Base-by-base conservation (phyloP, 2,797 vertebrate genomes). In the Fratercula arctica region DNA sequence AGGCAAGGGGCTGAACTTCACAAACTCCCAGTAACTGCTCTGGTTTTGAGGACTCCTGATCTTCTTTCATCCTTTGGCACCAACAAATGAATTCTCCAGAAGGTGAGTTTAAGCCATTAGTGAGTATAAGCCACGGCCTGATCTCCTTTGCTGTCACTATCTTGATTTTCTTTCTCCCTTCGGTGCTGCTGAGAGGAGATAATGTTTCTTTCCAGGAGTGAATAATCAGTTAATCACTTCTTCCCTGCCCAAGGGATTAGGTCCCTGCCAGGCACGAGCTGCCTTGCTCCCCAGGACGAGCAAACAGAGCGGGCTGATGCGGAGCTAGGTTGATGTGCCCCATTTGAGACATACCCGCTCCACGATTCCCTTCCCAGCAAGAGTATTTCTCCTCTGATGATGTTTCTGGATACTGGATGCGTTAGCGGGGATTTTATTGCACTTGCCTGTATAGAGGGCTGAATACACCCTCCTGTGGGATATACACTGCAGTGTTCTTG, bases 51-150 rank as follows among this genome's bases (percentile, higher is more conserved):
- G 50, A 20, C 6, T 68, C 28, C 41, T 60, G 41, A n/a, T 64
- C 31, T 11, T 56, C 74, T 75, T 69, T 50, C 33, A 39, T 24
- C 60, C 5, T 66, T 85, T 80, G 39, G 39, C 80, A 59, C 33
- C 45, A 33, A 12, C 5, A 63, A 43, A 41, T 33, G 25, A 28
- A 48, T 37, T 72, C 50, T 50, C 46, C 50, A 72, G 59, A 43
- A 69, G 51, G 46, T 68, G 50, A 90, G 25, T 73, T 78, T 23
- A 72, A 91, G 70, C 54, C 31, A 4, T 4, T 15, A 50, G 24
- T 31, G 69, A 90, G n/a, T 4, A 5, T 3, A 64, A 80, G 20
- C 23, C 16, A 35, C 0, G 0, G 24, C 39, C 24, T 39, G 28
- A 33, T 45, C n/a, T 91, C 51, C 10, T 45, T 67, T 63, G 35